A percentile compares a stretch with the other conserved stretches of the same genome.
Conservation (phyloP, 2,113 vertebrate species). For the Ctenomys sociabilis region DNA sequence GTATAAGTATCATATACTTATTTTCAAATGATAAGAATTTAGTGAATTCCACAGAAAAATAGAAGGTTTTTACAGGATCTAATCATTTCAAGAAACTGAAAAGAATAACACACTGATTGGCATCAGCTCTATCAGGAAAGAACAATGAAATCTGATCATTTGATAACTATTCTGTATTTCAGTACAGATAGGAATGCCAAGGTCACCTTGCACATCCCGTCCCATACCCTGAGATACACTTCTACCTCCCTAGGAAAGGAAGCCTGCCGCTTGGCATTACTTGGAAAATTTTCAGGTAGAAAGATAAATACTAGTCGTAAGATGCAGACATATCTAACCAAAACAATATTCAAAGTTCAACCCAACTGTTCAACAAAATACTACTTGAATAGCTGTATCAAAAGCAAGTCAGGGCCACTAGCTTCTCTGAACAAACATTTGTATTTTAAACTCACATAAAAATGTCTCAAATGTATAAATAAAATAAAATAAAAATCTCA, state of each 20-base stretch:
- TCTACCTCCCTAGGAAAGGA: neutral
- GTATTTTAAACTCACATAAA: neutral
- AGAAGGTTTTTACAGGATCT: neutral
- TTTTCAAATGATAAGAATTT: neutral
- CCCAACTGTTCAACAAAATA: neutral
- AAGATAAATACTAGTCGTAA: conserved; percentile 2
- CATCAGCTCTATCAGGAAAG: neutral
- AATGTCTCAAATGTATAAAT: neutral
- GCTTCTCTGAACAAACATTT: neutral
- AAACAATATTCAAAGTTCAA: conserved; percentile 15
- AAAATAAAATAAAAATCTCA: neutral
- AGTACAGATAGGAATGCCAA: neutral
- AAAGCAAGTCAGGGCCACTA: neutral
- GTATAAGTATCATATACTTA: neutral
- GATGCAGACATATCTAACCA: neutral
- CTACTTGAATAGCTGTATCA: neutral
- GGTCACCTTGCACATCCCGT: neutral
- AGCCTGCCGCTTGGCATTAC: neutral
- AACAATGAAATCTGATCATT: neutral
- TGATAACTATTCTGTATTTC: neutral
- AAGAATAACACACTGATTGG: neutral
- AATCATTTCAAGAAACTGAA: neutral
- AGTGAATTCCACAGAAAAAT: neutral
- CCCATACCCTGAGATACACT: neutral
- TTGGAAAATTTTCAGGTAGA: neutral